Conservation (phyloP, 2,888 invertebrate species). For the Tenthredo distinguenda region DNA sequence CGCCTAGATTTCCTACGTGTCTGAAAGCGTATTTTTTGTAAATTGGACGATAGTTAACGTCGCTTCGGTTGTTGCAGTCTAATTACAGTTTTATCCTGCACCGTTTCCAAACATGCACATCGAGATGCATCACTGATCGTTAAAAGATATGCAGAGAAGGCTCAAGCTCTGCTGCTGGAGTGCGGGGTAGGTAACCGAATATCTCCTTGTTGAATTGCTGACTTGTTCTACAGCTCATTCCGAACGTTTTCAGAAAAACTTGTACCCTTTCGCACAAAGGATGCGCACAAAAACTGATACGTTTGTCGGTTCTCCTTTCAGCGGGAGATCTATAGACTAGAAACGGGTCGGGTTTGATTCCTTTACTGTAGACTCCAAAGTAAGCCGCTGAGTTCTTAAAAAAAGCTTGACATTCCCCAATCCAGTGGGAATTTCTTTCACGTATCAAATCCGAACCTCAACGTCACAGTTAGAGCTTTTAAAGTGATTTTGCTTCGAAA, state of each 20-base stretch:
- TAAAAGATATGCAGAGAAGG: slow-evolving; percentile 19
- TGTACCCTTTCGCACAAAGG: slow-evolving; percentile 12
- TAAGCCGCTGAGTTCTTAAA: slow-evolving; percentile 16
- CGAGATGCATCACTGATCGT: background rate
- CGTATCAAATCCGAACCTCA: background rate
- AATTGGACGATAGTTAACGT: background rate
- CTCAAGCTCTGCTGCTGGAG: background rate
- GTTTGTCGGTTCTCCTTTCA: background rate
- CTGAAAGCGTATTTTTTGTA: background rate
- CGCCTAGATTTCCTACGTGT: background rate
- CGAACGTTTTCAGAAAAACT: background rate
- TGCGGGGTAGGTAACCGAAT: background rate
- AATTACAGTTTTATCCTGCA: slow-evolving; percentile 34
- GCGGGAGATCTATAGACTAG: background rate
- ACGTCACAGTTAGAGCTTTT: background rate
- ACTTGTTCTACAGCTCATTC: background rate
- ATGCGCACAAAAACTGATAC: slow-evolving; percentile 21
- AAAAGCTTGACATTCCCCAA: slow-evolving; percentile 24
- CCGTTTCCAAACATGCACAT: background rate
- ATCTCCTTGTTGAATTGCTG: background rate
- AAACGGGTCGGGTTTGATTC: slow-evolving; percentile 31
- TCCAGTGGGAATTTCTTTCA: background rate
- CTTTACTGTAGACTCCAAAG: slow-evolving; percentile 29
- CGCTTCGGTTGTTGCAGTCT: slow-evolving; percentile 8
- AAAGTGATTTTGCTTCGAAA: background rate